Percentiles rank a stretch among this genome's conserved stretches.
Evolutionary conservation across 2,888 invertebrate species (phyloP).

Genomic region (Caenorhabditis macrosperma): DNA sequence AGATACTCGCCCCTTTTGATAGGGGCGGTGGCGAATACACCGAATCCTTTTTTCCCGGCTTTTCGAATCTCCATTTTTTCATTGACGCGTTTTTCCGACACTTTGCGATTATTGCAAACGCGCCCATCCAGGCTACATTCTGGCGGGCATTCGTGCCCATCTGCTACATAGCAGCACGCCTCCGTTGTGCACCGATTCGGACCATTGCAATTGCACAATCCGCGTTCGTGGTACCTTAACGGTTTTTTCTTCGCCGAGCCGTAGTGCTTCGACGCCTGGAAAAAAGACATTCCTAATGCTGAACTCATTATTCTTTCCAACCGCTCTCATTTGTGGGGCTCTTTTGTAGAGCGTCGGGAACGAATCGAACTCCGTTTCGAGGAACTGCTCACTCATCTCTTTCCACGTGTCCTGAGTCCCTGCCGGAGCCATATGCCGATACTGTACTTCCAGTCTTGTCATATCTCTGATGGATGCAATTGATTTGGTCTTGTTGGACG

Average conservation of each 20-base stretch:
- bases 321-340: neutral
- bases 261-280: too few relatives aligned
- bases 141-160: constrained; percentile 30
- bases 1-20: constrained; percentile 23
- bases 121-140: neutral
- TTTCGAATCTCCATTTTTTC: neutral
- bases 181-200: constrained; percentile 2
- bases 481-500: too few relatives aligned
- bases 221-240: too few relatives aligned
- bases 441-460: too few relatives aligned
- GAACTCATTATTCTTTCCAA: too few relatives aligned
- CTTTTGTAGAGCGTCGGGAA: neutral
- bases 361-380: neutral
- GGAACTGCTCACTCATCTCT: neutral
- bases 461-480: too few relatives aligned
- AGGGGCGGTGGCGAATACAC: constrained; percentile 9
- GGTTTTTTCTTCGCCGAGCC: too few relatives aligned
- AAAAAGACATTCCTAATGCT: too few relatives aligned
- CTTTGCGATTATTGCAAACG: constrained; percentile 15
- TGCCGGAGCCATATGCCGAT: too few relatives aligned
- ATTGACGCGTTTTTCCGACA: neutral
- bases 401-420: too few relatives aligned
- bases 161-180: neutral
- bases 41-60: constrained; percentile 14
- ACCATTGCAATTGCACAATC: constrained; percentile 28